Evolutionary conservation across 92 coral and sea anemone genomes (phyloP).

Genomic region (Epizoanthus rinbou): DNA sequence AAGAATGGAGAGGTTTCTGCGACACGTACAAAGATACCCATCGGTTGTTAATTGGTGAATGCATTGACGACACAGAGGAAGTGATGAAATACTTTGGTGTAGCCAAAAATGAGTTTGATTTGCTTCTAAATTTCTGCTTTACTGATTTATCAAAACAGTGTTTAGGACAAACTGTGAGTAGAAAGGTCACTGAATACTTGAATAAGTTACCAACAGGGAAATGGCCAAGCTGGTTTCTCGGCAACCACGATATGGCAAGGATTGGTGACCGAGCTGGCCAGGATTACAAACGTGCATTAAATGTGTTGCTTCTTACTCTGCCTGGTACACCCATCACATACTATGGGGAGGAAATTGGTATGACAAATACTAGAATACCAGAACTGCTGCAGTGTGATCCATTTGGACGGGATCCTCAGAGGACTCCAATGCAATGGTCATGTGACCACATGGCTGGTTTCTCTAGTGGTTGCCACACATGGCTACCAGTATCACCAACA

Average conservation of each 20-base stretch:
- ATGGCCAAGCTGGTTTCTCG: conserved; percentile 95
- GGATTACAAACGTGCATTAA: conserved; percentile 63
- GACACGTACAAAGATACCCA: conserved; percentile 61
- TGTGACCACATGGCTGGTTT: conserved; percentile 60
- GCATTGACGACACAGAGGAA: conserved; percentile 42
- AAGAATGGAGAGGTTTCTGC: conserved; percentile 67
- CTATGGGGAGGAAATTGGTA: conserved; percentile 97
- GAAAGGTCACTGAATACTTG: conserved; percentile 66
- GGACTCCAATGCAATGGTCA: conserved; percentile 83
- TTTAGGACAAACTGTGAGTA: conserved; percentile 65
- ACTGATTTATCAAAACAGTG: conserved; percentile 42
- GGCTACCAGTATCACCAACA: conserved; percentile 66
- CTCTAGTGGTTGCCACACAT: conserved; percentile 45
- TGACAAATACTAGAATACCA: conserved; percentile 66
- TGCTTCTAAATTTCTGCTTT: conserved; percentile 82
- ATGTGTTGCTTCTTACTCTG: conserved; percentile 74
- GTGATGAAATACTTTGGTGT: conserved; percentile 70
- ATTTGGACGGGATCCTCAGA: conserved; percentile 74
- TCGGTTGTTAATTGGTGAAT: conserved; percentile 75
- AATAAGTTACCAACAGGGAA: conserved; percentile 62
- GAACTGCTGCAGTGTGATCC: conserved; percentile 21
- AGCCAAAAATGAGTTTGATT: conserved; percentile 70
- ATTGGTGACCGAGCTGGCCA: conserved; percentile 72
- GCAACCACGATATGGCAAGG: conserved; percentile 83
- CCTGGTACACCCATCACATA: conserved; percentile 93